phyloP scores from a whole-genome alignment of 2,888 invertebrate species.

The Amblyteles armatorius region DNA sequence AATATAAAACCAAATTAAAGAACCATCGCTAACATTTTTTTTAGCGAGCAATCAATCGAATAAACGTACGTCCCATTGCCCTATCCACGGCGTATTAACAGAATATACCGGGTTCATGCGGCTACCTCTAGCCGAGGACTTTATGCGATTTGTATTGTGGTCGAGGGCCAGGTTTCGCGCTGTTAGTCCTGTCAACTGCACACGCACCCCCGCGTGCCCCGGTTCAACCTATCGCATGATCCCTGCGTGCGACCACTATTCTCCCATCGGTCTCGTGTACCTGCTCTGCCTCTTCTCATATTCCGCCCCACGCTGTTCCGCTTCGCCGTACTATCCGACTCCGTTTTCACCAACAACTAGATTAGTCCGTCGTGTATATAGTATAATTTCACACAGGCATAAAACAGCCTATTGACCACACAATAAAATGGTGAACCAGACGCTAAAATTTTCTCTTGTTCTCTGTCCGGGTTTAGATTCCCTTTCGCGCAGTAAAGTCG shows the following conservation, averaged over 20 bases:
- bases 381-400: conserved; percentile 75
- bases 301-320: conserved; percentile 59
- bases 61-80: conserved; percentile 25
- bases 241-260: conserved; percentile 49
- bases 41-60: neutral
- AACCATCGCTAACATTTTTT: neutral
- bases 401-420: conserved; percentile 74
- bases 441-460: conserved; percentile 61
- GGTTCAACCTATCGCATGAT: conserved; percentile 61
- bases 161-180: conserved; percentile 73
- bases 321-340: conserved; percentile 74
- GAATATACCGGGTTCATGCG: conserved; percentile 27
- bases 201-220: conserved; percentile 59
- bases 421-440: conserved; percentile 75
- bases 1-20: neutral
- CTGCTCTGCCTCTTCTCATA: conserved; percentile 40
- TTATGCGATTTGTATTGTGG: conserved; percentile 78
- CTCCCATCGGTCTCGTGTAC: conserved; percentile 41
- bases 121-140: conserved; percentile 68
- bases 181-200: conserved; percentile 79
- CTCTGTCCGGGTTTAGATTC: conserved; percentile 28
- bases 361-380: conserved; percentile 76
- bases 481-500: neutral
- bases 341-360: conserved; percentile 74
- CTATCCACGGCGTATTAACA: conserved; percentile 14